Base-by-base conservation (phyloP, 2,797 vertebrate genomes). In the Phataginus tetradactyla region DNA sequence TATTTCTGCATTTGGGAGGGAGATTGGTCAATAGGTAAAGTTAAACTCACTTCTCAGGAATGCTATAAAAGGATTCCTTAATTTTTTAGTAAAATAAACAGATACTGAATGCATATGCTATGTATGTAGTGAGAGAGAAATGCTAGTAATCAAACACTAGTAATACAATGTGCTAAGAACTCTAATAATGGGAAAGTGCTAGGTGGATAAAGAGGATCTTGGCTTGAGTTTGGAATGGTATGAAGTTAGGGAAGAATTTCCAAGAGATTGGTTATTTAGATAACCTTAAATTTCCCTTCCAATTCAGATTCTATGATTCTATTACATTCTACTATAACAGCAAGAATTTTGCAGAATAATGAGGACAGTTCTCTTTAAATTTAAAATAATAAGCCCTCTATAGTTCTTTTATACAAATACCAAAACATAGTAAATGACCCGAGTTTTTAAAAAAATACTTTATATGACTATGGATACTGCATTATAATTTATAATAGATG, bases 401-500 rank as follows among this genome's bases (percentile, higher is more conserved):
- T 83, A 63, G 21, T 55, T 79, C 8, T 84, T 90, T 49, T 55
- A n/a, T 55, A 79, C 45, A 90, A 86, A 78, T 77, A 83, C 64
- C 32, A 92, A 69, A 90, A 45, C 9, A 77, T 69, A 72, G 32
- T 86, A 91, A 83, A 75, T 96, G 37, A 32, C 27, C 74, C 92
- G 5, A 4, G 32, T 91, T 92, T 92, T 37, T 45, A 20, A 77
- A 91, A 69, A 90, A 64, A 63, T 68, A 64, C 59, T 90, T 80
- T 81, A 87, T 90, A 37, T 88, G 39, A 77, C 64, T 72, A 5
- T 89, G 49, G 37, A 85, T 86, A 39, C 23, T 66, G 10, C 66
- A 53, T 80, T 91, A 12, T 77, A 98, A 93, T 85, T 95, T 95
- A 21, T 77, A 85, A 61, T 80, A 93, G 42, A 90, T 81, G 25